A percentile compares a stretch with the other conserved stretches of the same genome.
These are phyloP conservation scores for Panonychus citri DNA, from an alignment of 1,140 invertebrate species.

Conservation along the genomic window DNA sequence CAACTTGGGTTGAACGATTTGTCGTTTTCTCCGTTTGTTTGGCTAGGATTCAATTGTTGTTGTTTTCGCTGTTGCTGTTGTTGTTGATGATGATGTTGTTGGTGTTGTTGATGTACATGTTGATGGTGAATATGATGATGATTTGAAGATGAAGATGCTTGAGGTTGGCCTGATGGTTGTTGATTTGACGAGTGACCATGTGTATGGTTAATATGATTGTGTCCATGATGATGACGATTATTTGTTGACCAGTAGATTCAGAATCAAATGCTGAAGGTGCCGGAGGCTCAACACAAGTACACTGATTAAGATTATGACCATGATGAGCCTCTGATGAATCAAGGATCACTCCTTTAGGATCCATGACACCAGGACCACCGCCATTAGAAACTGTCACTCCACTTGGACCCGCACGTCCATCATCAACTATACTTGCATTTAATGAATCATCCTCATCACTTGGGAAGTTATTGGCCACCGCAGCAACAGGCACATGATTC, in stretches of 20 bases:
- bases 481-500: not conserved
- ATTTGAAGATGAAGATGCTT: not conserved
- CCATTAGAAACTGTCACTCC: not conserved
- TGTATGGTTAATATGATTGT: not conserved
- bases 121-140: conserved; percentile 3
- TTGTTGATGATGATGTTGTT: not conserved
- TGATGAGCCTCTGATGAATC: not conserved
- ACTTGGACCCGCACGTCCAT: not conserved
- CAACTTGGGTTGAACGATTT: not conserved
- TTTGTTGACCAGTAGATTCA: not conserved
- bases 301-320: not conserved
- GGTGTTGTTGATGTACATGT: not conserved
- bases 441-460: conserved; percentile 4
- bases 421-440: not conserved
- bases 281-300: conserved; percentile 1
- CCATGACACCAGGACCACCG: not conserved
- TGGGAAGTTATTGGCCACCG: not conserved
- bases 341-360: not conserved
- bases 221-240: not conserved
- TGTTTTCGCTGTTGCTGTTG: not conserved
- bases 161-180: not conserved
- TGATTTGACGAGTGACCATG: not conserved
- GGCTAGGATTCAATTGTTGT: not conserved
- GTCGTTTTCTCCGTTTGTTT: not conserved
- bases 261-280: not conserved